These are phyloP conservation scores for Oreochromis grahami DNA, from an alignment of 2,797 vertebrate genomes.

Conservation along the genomic window DNA sequence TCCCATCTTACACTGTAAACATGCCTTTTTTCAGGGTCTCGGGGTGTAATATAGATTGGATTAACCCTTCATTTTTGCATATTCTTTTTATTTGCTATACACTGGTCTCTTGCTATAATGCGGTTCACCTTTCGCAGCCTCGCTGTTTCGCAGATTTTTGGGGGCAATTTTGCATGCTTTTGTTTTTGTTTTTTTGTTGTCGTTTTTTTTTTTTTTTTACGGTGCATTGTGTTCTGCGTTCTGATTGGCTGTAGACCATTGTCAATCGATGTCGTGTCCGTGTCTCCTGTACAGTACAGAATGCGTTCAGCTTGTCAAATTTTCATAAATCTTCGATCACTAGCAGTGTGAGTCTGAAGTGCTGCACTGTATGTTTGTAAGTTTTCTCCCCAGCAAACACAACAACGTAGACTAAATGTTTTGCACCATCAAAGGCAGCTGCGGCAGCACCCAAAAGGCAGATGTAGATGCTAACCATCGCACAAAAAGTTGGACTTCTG, in stretches of 20 bases:
- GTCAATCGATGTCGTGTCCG: background rate
- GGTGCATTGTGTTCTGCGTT: background rate
- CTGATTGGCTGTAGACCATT: background rate
- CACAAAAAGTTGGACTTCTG: background rate
- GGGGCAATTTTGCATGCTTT: background rate
- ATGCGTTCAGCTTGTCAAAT: background rate
- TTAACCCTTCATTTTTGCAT: background rate
- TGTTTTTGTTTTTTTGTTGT: background rate
- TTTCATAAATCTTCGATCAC: background rate
- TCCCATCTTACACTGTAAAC: background rate
- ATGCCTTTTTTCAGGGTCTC: background rate
- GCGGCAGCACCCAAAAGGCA: background rate
- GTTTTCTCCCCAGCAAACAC: background rate
- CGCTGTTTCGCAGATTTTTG: background rate
- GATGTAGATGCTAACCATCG: background rate
- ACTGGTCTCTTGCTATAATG: background rate
- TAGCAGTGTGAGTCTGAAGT: background rate
- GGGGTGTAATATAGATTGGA: background rate
- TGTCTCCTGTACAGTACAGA: background rate
- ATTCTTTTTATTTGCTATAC: background rate
- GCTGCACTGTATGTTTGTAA: background rate
- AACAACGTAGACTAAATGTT: accelerated
- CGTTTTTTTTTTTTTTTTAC: background rate
- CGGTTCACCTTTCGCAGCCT: background rate
- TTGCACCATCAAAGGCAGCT: background rate